Evolutionary conservation across 1,140 invertebrate species (phyloP).

Genomic region (Bombus turneri): DNA sequence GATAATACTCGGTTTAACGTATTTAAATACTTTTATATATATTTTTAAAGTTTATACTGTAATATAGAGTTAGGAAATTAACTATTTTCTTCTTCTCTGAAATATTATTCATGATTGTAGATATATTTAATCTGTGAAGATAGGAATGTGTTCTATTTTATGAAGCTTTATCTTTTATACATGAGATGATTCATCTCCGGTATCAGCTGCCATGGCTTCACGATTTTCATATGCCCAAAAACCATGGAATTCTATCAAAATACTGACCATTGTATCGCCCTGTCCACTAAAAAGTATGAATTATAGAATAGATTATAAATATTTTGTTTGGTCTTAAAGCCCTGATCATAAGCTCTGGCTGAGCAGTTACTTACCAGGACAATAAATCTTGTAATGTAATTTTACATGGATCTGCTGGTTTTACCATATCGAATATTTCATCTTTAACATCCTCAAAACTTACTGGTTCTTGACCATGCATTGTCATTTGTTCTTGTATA

Average conservation of each 20-base stretch:
- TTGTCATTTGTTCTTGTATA: slow-evolving; percentile 94
- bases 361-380: slow-evolving; percentile 77
- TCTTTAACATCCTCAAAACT: slow-evolving; percentile 97
- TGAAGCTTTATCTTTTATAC: slow-evolving; percentile 69
- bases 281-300: slow-evolving; percentile 87
- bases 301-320: background rate
- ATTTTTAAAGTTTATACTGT: background rate
- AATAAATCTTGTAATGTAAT: slow-evolving; percentile 95
- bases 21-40: background rate
- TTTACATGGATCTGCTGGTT: slow-evolving; percentile 91
- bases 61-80: background rate
- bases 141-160: slow-evolving; percentile 38
- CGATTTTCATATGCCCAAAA: slow-evolving; percentile 98
- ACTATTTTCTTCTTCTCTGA: too few species aligned
- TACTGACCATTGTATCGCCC: slow-evolving; percentile 96
- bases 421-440: slow-evolving; percentile 99
- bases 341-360: background rate
- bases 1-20: background rate
- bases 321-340: background rate
- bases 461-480: slow-evolving; percentile 92
- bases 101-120: background rate
- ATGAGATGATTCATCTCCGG: slow-evolving; percentile 80
- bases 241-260: slow-evolving; percentile 97
- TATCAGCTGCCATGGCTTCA: slow-evolving; percentile 88
- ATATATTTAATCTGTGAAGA: background rate